Percentiles rank a stretch among this genome's conserved stretches.
phyloP scores from a whole-genome alignment of 2,797 vertebrate genomes.

The Okamejei kenojei region DNA sequence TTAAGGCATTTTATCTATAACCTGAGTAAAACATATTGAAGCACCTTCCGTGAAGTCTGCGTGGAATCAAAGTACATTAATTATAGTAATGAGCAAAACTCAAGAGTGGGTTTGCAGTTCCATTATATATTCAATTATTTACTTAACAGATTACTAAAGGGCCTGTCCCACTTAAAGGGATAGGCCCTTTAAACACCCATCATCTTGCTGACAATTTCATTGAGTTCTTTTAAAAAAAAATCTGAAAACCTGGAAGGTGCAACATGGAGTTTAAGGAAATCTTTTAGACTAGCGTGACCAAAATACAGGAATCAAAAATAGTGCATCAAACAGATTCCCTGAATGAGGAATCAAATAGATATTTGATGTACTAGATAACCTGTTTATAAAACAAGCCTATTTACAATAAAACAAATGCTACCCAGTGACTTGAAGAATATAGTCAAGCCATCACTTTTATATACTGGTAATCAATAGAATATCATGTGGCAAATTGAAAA shows the following conservation, averaged over 20 bases:
- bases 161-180: no score
- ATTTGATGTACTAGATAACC: conserved; percentile 25
- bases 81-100: conserved; percentile 27
- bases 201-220: background rate
- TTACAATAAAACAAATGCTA: background rate
- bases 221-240: background rate
- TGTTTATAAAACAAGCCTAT: background rate
- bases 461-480: background rate
- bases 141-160: background rate
- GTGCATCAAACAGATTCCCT: background rate
- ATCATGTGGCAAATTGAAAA: conserved; percentile 17
- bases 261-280: background rate
- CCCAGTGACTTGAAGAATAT: conserved; percentile 13
- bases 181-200: background rate
- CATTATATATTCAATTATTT: conserved; percentile 21
- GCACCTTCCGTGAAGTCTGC: conserved; percentile 20
- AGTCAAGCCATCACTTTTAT: background rate
- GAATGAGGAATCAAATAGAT: conserved; percentile 23
- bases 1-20: conserved; percentile 37
- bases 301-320: background rate
- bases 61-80: conserved; percentile 22
- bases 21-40: conserved; percentile 26
- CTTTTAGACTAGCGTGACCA: background rate
- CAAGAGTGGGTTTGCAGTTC: background rate
- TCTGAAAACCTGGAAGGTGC: conserved; percentile 33